A percentile compares a stretch with the other conserved stretches of the same genome.
phyloP scores from a whole-genome alignment of 2,888 invertebrate genomes.

The Elegia similella region DNA sequence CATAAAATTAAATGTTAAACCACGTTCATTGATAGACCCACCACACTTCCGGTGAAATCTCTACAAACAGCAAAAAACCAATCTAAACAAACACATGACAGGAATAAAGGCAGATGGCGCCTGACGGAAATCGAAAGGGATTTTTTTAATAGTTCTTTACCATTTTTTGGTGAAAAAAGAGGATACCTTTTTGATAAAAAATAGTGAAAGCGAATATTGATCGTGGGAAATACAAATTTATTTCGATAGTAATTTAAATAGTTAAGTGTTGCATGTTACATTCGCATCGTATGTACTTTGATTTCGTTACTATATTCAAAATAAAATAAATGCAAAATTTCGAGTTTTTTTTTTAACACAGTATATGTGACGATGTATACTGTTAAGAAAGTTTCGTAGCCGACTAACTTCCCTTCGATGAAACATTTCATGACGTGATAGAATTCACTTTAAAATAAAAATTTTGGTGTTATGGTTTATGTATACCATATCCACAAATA shows the following conservation, averaged over 20 bases:
- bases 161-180: conserved; percentile 55
- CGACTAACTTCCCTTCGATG: no score
- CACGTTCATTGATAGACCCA: conserved; percentile 47
- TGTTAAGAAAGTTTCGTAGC: no score
- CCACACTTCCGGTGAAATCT: conserved; percentile 70
- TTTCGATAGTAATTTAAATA: conserved; percentile 5
- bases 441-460: no score
- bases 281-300: no score
- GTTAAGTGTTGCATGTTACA: no score
- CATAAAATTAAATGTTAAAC: conserved; percentile 56
- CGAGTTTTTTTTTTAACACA: no score
- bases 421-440: no score
- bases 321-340: no score
- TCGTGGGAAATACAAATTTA: conserved; percentile 24
- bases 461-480: no score
- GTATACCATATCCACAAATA: no score
- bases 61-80: conserved; percentile 48
- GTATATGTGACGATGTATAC: no score
- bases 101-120: conserved; percentile 76
- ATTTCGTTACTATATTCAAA: no score
- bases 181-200: conserved; percentile 48
- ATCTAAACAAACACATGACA: conserved; percentile 71
- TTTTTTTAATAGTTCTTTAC: conserved; percentile 55
- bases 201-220: conserved; percentile 57
- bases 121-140: conserved; percentile 79